Percentiles rank a stretch among this genome's conserved stretches.
Conservation (phyloP, 2,888 invertebrate genomes). For the Trichogramma evanescens region DNA sequence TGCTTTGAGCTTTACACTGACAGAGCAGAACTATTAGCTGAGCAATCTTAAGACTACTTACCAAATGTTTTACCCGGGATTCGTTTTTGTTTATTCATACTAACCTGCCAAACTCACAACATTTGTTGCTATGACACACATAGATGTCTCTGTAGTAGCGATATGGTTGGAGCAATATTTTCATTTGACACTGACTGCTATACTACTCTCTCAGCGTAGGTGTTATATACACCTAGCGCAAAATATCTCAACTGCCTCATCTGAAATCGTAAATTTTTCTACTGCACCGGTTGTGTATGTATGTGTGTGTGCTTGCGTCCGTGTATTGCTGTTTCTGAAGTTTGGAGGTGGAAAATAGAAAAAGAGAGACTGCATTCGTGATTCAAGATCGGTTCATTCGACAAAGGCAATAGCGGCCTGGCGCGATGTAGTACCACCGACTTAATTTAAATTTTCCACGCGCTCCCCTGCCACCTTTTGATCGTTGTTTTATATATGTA, state of each 20-base stretch:
- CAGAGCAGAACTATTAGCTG: too few relatives aligned
- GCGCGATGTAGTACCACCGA: slow-evolving; percentile 1
- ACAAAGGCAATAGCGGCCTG: background rate
- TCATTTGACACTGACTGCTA: too few relatives aligned
- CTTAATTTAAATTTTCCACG: slow-evolving; percentile 19
- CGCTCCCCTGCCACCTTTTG: background rate
- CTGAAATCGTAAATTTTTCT: slow-evolving; percentile 22
- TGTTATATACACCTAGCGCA: background rate
- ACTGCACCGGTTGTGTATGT: background rate
- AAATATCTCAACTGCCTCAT: slow-evolving; percentile 20
- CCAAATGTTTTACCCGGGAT: too few relatives aligned
- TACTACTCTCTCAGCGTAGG: too few relatives aligned
- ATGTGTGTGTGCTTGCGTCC: too few relatives aligned
- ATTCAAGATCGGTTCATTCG: slow-evolving; percentile 16
- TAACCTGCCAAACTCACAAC: too few relatives aligned
- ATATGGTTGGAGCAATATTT: too few relatives aligned
- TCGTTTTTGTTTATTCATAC: too few relatives aligned
- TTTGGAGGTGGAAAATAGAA: slow-evolving; percentile 14
- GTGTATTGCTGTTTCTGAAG: slow-evolving; percentile 7
- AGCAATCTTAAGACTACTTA: too few relatives aligned
- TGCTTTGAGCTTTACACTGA: background rate
- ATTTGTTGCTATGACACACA: too few relatives aligned
- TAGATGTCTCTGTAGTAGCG: too few relatives aligned
- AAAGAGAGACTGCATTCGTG: slow-evolving; percentile 16
- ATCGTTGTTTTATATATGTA: background rate